These are phyloP conservation scores for Sinella curviseta DNA, from an alignment of 1,140 invertebrate species.

Conservation along the genomic window DNA sequence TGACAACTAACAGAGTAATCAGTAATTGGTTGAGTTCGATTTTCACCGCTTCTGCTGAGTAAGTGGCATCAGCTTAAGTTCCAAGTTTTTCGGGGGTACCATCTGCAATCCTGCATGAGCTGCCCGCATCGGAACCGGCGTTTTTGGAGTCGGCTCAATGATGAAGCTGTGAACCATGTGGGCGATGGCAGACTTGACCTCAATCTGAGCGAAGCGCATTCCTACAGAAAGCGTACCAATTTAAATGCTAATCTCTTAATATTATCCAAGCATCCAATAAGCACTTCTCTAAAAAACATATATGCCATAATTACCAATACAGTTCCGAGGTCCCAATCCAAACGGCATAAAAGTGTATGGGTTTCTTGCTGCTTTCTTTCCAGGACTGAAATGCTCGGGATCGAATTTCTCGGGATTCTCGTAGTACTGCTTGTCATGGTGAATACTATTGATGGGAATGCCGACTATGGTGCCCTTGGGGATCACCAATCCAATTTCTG, in stretches of 20 bases:
- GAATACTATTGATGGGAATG: conserved; percentile 62
- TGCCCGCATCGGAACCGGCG: conserved; percentile 19
- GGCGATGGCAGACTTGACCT: conserved; percentile 30
- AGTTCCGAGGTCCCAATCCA: conserved; percentile 66
- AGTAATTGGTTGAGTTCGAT: too few species aligned
- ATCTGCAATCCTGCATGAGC: background rate
- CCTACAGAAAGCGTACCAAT: background rate
- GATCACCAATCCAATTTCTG: conserved; percentile 47
- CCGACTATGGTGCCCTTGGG: conserved; percentile 60
- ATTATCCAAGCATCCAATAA: background rate
- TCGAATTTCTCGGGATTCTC: conserved; percentile 69
- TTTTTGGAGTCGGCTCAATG: conserved; percentile 35
- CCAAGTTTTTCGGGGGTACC: background rate
- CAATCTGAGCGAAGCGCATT: conserved; percentile 36
- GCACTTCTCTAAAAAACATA: too few species aligned
- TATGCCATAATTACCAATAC: conserved; percentile 51
- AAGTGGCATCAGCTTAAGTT: background rate
- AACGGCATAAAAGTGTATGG: conserved; percentile 65
- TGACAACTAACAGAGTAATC: too few species aligned
- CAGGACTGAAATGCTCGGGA: conserved; percentile 70
- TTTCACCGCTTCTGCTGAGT: too few species aligned
- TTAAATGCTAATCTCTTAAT: background rate
- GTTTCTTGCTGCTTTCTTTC: conserved; percentile 54
- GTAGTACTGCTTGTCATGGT: conserved; percentile 67
- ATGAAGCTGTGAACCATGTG: conserved; percentile 33